Conservation (phyloP, 2,113 vertebrate genomes). For the Mastomys natalensis region DNA sequence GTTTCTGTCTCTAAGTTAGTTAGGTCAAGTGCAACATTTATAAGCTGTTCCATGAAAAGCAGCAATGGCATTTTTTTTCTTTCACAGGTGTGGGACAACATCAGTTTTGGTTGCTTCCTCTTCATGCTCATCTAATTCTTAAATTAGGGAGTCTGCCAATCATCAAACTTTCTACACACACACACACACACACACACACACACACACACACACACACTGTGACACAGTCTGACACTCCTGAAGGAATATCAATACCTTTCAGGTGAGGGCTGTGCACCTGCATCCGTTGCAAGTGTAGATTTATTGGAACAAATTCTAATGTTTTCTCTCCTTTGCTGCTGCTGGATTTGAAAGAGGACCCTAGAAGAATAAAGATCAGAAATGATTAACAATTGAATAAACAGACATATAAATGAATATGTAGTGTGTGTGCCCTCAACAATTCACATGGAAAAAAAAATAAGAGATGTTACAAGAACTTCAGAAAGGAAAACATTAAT, state of each 20-base stretch:
- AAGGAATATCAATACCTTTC: slow-evolving; percentile 90
- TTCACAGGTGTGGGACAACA: background rate
- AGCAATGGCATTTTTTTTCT: background rate
- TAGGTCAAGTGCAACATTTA: background rate
- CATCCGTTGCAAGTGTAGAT: slow-evolving; percentile 98
- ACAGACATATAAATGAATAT: background rate
- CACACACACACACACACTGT: background rate
- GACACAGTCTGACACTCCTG: background rate
- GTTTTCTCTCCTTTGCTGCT: slow-evolving; percentile 98
- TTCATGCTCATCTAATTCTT: background rate
- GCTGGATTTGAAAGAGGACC: slow-evolving; percentile 97
- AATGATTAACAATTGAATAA: slow-evolving; percentile 55
- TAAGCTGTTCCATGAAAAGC: background rate
- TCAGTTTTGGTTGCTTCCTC: background rate
- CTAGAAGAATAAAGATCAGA: slow-evolving; percentile 85
- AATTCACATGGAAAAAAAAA: background rate
- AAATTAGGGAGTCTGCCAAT: background rate
- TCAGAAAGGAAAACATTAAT: background rate
- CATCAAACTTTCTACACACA: background rate
- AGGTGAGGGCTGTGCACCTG: slow-evolving; percentile 93
- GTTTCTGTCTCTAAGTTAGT: background rate
- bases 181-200: background rate
- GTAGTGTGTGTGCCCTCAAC: background rate
- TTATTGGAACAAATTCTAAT: slow-evolving; percentile 97
- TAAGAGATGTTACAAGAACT: background rate